Evolutionary conservation across 2,888 invertebrate species (phyloP).

Genomic region (Orthonevra nobilis): DNA sequence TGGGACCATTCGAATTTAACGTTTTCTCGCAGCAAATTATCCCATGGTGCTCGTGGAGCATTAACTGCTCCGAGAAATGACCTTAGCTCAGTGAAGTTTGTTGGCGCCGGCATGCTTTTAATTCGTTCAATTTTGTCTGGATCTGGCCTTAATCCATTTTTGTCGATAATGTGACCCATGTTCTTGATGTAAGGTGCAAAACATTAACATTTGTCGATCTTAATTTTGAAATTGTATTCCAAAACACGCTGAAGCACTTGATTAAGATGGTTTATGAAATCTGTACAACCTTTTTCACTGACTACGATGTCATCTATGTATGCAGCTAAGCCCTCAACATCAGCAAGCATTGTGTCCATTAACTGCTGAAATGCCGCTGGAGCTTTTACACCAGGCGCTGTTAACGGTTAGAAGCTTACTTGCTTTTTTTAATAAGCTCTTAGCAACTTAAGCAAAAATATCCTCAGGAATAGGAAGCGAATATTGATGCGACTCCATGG

Average conservation of each 20-base stretch:
- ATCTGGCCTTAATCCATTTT: no score
- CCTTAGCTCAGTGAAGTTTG: no score
- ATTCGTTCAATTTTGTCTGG: no score
- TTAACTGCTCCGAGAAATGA: no score
- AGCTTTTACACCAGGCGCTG: conserved; percentile 58
- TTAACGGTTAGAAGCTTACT: conserved; percentile 60
- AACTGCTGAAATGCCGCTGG: conserved; percentile 62
- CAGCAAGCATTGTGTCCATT: conserved; percentile 57
- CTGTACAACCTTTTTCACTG: neutral
- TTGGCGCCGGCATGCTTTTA: no score
- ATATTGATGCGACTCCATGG: conserved; percentile 67
- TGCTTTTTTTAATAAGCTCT: conserved; percentile 51
- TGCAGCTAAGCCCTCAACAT: conserved; percentile 30
- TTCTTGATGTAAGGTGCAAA: conserved; percentile 24
- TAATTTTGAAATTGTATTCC: conserved; percentile 6
- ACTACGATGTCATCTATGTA: conserved; percentile 53
- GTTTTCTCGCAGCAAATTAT: no score
- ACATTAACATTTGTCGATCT: conserved; percentile 14
- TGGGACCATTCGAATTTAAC: no score
- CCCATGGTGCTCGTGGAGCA: no score
- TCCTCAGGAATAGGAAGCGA: conserved; percentile 61
- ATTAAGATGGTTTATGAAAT: neutral
- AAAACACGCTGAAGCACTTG: neutral
- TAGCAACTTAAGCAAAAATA: conserved; percentile 61
- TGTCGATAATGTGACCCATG: conserved; percentile 29